Conservation (phyloP, 2,888 invertebrate genomes). For the Geotrupes spiniger region DNA sequence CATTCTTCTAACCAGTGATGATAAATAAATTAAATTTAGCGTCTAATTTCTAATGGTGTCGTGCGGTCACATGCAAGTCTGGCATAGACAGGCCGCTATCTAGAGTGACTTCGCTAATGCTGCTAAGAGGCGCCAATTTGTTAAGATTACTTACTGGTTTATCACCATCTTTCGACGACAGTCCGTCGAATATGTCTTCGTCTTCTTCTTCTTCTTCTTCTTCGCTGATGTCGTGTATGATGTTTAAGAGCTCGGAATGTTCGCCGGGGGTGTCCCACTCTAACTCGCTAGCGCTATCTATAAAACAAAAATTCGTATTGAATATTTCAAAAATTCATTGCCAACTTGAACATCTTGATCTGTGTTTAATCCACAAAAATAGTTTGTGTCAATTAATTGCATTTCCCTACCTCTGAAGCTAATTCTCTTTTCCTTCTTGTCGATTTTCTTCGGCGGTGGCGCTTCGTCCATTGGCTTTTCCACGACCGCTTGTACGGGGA, state of each 20-base stretch:
- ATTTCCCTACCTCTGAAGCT: conserved; percentile 57
- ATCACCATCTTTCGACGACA: conserved; percentile 26
- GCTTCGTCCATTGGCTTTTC: conserved; percentile 36
- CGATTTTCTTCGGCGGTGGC: conserved; percentile 15
- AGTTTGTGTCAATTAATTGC: conserved; percentile 8
- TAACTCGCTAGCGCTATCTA: conserved; percentile 55
- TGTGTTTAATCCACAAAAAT: background rate
- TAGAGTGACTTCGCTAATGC: conserved; percentile 55
- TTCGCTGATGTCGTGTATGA: conserved; percentile 46
- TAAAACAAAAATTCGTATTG: too few relatives aligned
- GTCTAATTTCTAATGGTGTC: too few relatives aligned
- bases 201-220: conserved; percentile 36
- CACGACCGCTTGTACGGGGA: conserved; percentile 8
- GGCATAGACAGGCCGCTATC: background rate
- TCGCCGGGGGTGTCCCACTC: conserved; percentile 60
- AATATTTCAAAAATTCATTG: too few relatives aligned
- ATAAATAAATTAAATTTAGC: too few relatives aligned
- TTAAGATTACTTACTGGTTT: conserved; percentile 52
- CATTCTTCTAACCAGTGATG: too few relatives aligned
- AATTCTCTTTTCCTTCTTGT: conserved; percentile 40
- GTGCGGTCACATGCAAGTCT: background rate
- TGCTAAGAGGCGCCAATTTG: conserved; percentile 53
- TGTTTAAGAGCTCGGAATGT: conserved; percentile 44
- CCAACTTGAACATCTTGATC: too few relatives aligned
- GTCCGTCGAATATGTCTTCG: conserved; percentile 2